Base-by-base conservation (phyloP, 2,113 vertebrate species). In the Gavia stellata region DNA sequence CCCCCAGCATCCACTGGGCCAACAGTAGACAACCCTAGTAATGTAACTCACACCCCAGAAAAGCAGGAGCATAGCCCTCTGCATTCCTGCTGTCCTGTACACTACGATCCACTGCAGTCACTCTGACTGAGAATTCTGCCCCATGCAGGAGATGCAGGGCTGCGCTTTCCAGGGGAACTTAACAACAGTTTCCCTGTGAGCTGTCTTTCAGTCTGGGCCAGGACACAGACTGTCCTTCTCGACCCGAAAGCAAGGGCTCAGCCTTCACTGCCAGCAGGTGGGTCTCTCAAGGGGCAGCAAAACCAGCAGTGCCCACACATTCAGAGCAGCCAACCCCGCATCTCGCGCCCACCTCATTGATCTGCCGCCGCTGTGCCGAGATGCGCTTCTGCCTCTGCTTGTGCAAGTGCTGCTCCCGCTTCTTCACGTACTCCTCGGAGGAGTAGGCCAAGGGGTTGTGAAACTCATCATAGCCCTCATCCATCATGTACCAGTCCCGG, bases 401-500 rank as follows among this genome's bases (percentile, higher is more conserved):
- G 95, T 99, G 98, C 75, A 99, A 94, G 80, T 99, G 99, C 98
- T 99, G 99, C 96, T 99, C 99, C 77, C 99, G 98, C 94, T 99
- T 99, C 98, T 99, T 99, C 67, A 99, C 96, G 0, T 99, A 99
- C 36, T 99, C 99, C 10, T 99, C 99, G 0, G 99, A 99, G 7
- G 99, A 99, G 67, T 99, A 98, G 19, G 99, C 99, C 97, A 99
- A 95, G 8, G 99, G 99, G 78, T 99, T 99, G 97, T 99, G 99
- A 96, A 99, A 99, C 97, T 99, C 99, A 1, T 99, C 99, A 0
- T 98, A 99, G 28, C 99, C 99, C 94, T 99, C 99, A 2, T 99
- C 99, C 99, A 99, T 99, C 99, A 99, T 99, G 97, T 99, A 99
- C 99, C 99, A 99, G 65, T 99, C 99, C 92, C 99, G 98, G 97